Conservation (phyloP, 1,140 invertebrate species). For the Bombus vancouverensis region DNA sequence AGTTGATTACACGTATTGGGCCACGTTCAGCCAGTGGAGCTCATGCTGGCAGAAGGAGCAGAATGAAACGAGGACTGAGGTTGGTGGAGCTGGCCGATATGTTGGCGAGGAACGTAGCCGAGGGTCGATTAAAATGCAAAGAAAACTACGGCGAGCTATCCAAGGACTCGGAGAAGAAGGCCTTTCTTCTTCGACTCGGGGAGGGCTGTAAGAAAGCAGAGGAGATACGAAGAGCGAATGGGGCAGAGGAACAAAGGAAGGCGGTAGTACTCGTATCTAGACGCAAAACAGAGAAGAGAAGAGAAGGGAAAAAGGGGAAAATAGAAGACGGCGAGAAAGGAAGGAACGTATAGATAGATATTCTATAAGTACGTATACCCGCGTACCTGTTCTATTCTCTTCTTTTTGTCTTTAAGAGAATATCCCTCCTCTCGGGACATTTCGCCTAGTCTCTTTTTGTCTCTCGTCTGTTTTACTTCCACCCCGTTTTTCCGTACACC, state of each 20-base stretch:
- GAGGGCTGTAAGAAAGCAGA: not conserved
- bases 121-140: slow-evolving; percentile 60
- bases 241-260: not conserved
- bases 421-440: not conserved
- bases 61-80: not conserved
- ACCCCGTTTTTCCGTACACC: slow-evolving; percentile 14
- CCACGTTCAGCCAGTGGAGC: not conserved
- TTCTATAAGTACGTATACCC: not conserved
- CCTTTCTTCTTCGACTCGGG: not conserved
- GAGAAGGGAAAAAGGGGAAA: not conserved
- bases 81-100: slow-evolving; percentile 22
- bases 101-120: slow-evolving; percentile 8
- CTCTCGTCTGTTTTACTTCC: not conserved
- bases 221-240: not conserved
- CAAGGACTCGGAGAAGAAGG: not conserved
- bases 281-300: not conserved
- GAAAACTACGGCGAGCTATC: slow-evolving; percentile 25
- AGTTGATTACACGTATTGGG: not conserved
- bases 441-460: not conserved
- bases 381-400: slow-evolving; percentile 37
- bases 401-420: slow-evolving; percentile 46
- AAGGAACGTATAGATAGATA: not conserved
- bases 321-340: not conserved
- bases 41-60: too few species aligned
- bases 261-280: slow-evolving; percentile 5